Percentiles rank a stretch among this genome's conserved stretches.
Conservation (phyloP, 2,113 vertebrate species). For the Amblyopsis rosae region DNA sequence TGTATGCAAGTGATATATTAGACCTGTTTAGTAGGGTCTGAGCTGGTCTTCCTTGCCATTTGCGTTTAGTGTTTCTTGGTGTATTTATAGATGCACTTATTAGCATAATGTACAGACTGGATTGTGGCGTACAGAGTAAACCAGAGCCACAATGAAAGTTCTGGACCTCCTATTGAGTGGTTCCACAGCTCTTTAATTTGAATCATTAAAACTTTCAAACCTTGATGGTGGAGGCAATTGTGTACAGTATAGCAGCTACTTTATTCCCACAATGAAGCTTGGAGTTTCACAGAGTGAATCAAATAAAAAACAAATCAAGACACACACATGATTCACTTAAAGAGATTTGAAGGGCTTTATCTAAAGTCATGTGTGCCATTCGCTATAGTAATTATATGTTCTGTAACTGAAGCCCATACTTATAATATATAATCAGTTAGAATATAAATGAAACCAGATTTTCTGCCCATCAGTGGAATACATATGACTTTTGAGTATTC, state of each 20-base stretch:
- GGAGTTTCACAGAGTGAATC: no score
- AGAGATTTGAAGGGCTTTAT: no score
- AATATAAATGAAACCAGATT: no score
- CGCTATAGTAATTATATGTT: not conserved
- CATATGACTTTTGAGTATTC: no score
- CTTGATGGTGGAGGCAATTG: constrained; percentile 10
- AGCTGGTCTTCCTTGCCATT: constrained; percentile 4
- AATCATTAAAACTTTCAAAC: not conserved
- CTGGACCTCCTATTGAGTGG: not conserved
- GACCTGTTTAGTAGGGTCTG: constrained; percentile 17
- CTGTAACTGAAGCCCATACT: not conserved
- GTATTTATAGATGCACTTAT: constrained; percentile 8
- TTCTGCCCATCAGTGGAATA: no score
- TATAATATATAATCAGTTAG: no score
- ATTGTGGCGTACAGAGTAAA: not conserved
- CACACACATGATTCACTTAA: no score
- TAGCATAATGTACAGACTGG: not conserved
- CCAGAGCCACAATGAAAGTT: not conserved
- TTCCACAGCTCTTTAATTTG: constrained; percentile 1
- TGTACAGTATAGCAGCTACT: not conserved
- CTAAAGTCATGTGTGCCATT: no score
- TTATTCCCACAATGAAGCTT: no score
- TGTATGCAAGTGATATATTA: not conserved
- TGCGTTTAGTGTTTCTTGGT: constrained; percentile 12
- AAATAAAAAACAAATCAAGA: no score